phyloP scores from a whole-genome alignment of 2,113 vertebrate species.

The Prionailurus viverrinus region DNA sequence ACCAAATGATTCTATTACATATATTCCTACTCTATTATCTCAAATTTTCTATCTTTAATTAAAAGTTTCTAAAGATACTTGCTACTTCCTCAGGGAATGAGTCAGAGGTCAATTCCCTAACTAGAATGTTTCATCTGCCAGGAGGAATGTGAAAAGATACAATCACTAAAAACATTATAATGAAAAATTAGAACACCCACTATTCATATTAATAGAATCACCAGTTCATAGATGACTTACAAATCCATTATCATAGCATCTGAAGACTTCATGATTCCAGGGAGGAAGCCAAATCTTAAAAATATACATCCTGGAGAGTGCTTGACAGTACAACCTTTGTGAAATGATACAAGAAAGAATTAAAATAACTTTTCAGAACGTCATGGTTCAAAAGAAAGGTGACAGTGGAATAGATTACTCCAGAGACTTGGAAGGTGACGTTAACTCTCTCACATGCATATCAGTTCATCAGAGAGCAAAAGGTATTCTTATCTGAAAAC shows the following conservation, averaged over 20 bases:
- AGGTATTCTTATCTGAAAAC: slow-evolving; percentile 5
- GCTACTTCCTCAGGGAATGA: not conserved
- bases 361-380: slow-evolving; percentile 63
- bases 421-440: slow-evolving; percentile 54
- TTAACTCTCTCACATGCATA: slow-evolving; percentile 36
- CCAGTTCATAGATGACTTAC: slow-evolving; percentile 41
- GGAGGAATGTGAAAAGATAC: not conserved
- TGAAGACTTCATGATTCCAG: slow-evolving; percentile 35
- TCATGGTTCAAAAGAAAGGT: slow-evolving; percentile 54
- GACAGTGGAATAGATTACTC: slow-evolving; percentile 49
- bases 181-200: slow-evolving; percentile 40
- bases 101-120: slow-evolving; percentile 39
- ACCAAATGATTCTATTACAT: slow-evolving; percentile 35
- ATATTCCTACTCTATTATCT: not conserved
- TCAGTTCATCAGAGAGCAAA: slow-evolving; percentile 62
- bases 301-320: not conserved
- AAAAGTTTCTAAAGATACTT: slow-evolving; percentile 55
- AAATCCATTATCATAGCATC: slow-evolving; percentile 10
- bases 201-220: slow-evolving; percentile 61
- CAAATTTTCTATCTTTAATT: slow-evolving; percentile 50
- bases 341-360: slow-evolving; percentile 71
- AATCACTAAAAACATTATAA: slow-evolving; percentile 58
- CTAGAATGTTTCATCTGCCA: slow-evolving; percentile 38
- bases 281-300: slow-evolving; percentile 64
- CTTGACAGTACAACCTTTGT: slow-evolving; percentile 58